These are phyloP conservation scores for Orthosia gothica DNA, from an alignment of 2,888 invertebrate genomes.

Conservation along the genomic window DNA sequence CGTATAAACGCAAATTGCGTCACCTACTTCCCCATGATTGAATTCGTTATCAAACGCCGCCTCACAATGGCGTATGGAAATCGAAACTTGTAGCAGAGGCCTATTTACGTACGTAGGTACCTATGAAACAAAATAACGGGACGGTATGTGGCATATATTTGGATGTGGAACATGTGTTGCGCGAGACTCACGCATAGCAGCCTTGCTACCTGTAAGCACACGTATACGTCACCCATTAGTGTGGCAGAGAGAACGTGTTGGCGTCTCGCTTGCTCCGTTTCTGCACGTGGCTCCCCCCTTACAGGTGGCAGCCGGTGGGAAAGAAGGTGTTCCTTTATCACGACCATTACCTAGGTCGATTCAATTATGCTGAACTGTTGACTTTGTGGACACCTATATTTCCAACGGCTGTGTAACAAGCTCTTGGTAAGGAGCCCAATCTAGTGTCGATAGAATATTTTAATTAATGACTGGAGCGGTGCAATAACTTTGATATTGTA, in stretches of 20 bases:
- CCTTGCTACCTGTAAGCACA: slow-evolving; percentile 72
- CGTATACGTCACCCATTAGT: slow-evolving; percentile 73
- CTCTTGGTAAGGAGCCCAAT: slow-evolving; percentile 65
- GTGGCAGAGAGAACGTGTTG: slow-evolving; percentile 68
- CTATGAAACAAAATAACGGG: slow-evolving; percentile 80
- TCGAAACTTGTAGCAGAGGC: slow-evolving; percentile 77
- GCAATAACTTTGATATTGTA: slow-evolving; percentile 42
- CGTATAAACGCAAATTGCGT: slow-evolving; percentile 68
- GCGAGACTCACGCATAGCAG: slow-evolving; percentile 69
- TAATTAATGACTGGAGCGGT: slow-evolving; percentile 70
- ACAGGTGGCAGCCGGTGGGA: slow-evolving; percentile 70
- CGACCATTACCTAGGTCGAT: slow-evolving; percentile 81
- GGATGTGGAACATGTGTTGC: slow-evolving; percentile 74
- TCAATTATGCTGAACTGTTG: slow-evolving; percentile 87
- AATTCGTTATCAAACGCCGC: slow-evolving; percentile 81
- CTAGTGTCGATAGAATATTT: slow-evolving; percentile 74
- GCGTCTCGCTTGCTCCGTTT: slow-evolving; percentile 57
- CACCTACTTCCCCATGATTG: slow-evolving; percentile 77
- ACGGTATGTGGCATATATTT: slow-evolving; percentile 72
- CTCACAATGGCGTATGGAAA: slow-evolving; percentile 76
- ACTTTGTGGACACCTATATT: slow-evolving; percentile 81
- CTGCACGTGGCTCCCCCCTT: slow-evolving; percentile 76
- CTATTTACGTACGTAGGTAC: slow-evolving; percentile 77
- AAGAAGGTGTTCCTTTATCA: slow-evolving; percentile 71
- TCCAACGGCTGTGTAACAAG: slow-evolving; percentile 72